phyloP scores from a whole-genome alignment of 2,797 vertebrate species.

The Gymnodraco acuticeps region DNA sequence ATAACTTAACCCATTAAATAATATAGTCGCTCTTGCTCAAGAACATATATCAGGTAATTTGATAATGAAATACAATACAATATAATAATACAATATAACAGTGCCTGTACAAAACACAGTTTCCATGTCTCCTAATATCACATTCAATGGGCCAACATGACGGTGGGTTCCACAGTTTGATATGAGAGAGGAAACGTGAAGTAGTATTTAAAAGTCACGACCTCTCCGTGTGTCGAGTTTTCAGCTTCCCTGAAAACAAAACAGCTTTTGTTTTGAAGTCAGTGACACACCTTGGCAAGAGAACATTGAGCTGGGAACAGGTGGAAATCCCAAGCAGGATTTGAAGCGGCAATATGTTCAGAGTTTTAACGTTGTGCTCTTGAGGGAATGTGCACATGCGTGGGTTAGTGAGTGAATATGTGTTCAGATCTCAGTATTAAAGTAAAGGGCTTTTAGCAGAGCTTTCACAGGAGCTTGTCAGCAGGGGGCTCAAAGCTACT shows the following conservation, averaged over 20 bases:
- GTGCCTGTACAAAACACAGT: no score
- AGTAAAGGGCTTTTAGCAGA: slow-evolving; percentile 24
- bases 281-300: slow-evolving; percentile 12
- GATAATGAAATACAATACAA: no score
- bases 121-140: no score
- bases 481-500: slow-evolving; percentile 10
- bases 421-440: slow-evolving; percentile 25
- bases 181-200: not conserved
- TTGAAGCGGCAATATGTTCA: slow-evolving; percentile 29
- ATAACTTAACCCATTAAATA: no score
- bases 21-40: no score
- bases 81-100: no score
- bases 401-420: slow-evolving; percentile 20
- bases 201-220: slow-evolving; percentile 2
- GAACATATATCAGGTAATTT: no score
- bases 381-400: slow-evolving; percentile 5
- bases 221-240: slow-evolving; percentile 1
- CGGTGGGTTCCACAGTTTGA: slow-evolving; percentile 3
- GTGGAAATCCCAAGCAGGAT: slow-evolving; percentile 35
- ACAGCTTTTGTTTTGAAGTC: slow-evolving; percentile 16
- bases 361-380: slow-evolving; percentile 20
- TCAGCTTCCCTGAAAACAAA: not conserved
- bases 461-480: slow-evolving; percentile 17
- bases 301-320: not conserved
- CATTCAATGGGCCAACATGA: no score